Evolutionary conservation across 2,113 vertebrate genomes (phyloP).

Genomic region (Echinops telfairi): DNA sequence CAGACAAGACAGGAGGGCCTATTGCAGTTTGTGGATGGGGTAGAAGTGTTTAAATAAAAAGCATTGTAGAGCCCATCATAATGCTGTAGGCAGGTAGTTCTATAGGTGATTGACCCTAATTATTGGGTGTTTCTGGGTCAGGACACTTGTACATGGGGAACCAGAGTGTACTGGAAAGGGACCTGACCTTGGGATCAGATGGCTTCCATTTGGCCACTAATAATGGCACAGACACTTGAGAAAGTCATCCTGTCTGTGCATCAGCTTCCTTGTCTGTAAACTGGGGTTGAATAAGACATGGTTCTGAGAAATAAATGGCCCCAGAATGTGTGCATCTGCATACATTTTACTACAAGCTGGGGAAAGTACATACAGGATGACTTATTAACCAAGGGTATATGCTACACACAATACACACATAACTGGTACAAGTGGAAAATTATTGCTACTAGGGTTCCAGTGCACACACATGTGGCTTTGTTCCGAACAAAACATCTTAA

Average conservation of each 20-base stretch:
- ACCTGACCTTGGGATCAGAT: not conserved
- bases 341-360: not conserved
- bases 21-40: not conserved
- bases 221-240: not conserved
- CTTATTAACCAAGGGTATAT: not conserved
- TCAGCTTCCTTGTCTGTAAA: slow-evolving; percentile 9
- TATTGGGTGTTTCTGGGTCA: not conserved
- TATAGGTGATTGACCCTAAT: not conserved
- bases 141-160: not conserved
- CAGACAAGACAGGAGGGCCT: slow-evolving; percentile 42
- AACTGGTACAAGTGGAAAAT: too few species aligned
- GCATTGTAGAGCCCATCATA: not conserved
- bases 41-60: slow-evolving; percentile 58
- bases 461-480: too few species aligned
- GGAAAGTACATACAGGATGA: not conserved
- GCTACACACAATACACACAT: too few species aligned
- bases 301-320: not conserved
- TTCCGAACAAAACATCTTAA: too few species aligned
- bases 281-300: not conserved
- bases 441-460: too few species aligned
- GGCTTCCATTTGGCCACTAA: not conserved
- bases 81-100: not conserved
- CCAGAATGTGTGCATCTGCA: not conserved
- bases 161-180: not conserved
- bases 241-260: not conserved